phyloP scores from a whole-genome alignment of 2,113 vertebrate genomes.

The Theristicus caerulescens region DNA sequence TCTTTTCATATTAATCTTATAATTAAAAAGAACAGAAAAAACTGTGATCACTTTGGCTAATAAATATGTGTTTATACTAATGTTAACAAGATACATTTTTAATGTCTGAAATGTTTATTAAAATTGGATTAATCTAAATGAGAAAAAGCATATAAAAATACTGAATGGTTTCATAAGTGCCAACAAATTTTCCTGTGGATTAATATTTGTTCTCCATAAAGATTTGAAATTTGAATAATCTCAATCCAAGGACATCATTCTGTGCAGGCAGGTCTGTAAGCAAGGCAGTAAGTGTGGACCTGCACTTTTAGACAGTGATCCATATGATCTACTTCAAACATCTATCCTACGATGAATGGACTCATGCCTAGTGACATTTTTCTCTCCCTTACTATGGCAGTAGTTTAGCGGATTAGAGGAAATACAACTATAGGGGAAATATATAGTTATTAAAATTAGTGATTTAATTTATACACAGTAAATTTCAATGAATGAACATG shows the following conservation, averaged over 20 bases:
- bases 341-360: neutral
- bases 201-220: neutral
- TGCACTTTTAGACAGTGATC: neutral
- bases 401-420: neutral
- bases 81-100: neutral
- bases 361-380: neutral
- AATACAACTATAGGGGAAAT: neutral
- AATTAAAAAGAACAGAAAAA: neutral
- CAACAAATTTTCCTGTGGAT: neutral
- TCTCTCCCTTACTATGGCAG: neutral
- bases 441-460: neutral
- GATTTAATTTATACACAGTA: neutral
- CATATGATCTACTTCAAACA: neutral
- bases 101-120: neutral
- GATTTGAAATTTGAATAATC: neutral
- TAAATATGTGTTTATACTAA: neutral
- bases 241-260: neutral
- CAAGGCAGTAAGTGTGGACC: neutral
- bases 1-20: neutral
- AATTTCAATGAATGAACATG: neutral
- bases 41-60: accelerated
- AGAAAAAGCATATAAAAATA: neutral
- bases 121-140: neutral
- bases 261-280: neutral
- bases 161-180: neutral